Conservation (phyloP, 1,140 invertebrate genomes). For the Popillia japonica region DNA sequence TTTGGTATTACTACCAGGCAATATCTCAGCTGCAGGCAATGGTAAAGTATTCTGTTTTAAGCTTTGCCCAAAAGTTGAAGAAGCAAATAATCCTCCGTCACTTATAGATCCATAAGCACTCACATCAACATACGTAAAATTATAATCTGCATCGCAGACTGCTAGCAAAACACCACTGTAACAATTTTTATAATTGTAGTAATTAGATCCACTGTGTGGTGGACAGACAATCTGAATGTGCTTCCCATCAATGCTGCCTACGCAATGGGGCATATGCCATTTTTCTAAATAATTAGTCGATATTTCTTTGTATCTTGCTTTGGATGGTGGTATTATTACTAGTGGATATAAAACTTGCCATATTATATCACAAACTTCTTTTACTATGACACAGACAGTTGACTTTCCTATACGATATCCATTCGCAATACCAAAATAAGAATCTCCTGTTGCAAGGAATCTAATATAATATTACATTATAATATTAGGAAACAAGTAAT, state of each 20-base stretch:
- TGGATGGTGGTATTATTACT: background rate
- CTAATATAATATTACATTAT: background rate
- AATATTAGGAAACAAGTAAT: background rate
- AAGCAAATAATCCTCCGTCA: background rate
- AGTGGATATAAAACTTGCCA: background rate
- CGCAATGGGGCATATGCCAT: constrained; percentile 7
- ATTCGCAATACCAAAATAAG: background rate
- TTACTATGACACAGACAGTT: background rate
- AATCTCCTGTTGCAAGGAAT: constrained; percentile 33
- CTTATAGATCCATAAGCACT: constrained; percentile 22
- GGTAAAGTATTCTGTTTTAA: constrained; percentile 3
- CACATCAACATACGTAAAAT: constrained; percentile 24
- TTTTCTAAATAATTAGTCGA: background rate
- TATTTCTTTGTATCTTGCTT: background rate
- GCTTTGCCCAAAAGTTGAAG: background rate
- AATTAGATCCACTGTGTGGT: background rate
- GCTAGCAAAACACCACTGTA: constrained; percentile 8
- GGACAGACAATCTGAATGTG: background rate
- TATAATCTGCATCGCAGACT: background rate
- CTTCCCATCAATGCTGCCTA: constrained; percentile 17
- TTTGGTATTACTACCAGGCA: background rate
- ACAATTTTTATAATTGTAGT: constrained; percentile 23
- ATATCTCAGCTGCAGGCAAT: background rate
- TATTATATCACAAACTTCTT: background rate
- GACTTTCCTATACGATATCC: constrained; percentile 16